Conservation (phyloP, 2,888 invertebrate species). For the Conops quadrifasciatus region DNA sequence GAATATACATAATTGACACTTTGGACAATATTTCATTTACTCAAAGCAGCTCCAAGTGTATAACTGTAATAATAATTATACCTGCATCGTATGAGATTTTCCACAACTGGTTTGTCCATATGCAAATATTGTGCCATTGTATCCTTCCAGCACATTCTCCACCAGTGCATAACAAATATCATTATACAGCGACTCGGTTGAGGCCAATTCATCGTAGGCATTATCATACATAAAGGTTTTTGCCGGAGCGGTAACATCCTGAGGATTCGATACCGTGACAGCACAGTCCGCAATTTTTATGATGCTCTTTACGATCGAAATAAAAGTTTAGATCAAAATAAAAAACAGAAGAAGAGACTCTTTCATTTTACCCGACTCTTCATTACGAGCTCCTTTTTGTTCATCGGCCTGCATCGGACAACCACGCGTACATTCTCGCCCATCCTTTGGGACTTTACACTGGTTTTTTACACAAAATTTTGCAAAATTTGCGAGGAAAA, state of each 20-base stretch:
- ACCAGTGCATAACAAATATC: slow-evolving; percentile 85
- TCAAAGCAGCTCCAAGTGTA: too few species aligned
- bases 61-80: too few species aligned
- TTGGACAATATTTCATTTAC: too few species aligned
- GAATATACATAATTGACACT: too few species aligned
- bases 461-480: too few species aligned
- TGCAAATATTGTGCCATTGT: slow-evolving; percentile 92
- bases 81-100: slow-evolving; percentile 92
- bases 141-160: slow-evolving; percentile 88
- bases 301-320: slow-evolving; percentile 68
- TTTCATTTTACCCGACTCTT: slow-evolving; percentile 69
- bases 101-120: slow-evolving; percentile 94
- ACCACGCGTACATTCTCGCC: slow-evolving; percentile 60
- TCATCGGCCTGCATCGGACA: slow-evolving; percentile 81
- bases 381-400: slow-evolving; percentile 75
- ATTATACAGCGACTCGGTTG: slow-evolving; percentile 87
- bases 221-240: slow-evolving; percentile 86
- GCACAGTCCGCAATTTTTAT: slow-evolving; percentile 72
- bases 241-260: slow-evolving; percentile 69
- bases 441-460: slow-evolving; percentile 46
- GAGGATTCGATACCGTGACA: slow-evolving; percentile 73
- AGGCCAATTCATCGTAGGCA: slow-evolving; percentile 78
- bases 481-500: too few species aligned
- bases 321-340: background rate
- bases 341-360: slow-evolving; percentile 20